Base-by-base conservation (phyloP, 2,797 vertebrate genomes). In the Macrochelys suwanniensis region DNA sequence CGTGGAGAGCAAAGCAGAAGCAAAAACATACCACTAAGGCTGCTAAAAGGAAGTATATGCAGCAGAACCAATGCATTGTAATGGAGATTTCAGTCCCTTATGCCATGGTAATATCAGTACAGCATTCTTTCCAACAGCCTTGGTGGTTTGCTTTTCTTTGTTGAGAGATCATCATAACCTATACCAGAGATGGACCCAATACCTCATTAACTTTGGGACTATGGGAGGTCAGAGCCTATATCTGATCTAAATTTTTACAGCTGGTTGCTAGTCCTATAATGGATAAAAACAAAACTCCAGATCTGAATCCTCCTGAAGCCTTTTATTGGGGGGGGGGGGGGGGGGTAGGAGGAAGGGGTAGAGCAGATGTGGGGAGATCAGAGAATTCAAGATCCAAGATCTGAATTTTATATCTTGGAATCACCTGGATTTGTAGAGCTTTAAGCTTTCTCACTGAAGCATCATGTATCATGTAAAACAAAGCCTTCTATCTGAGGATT, bases 1-100 rank as follows among this genome's bases (percentile, higher is more conserved):
- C 51, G n/a, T 37, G 77, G 71, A 88, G 87, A 95, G 88, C 87
- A 94, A 97, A 87, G 65, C 78, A 53, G 87, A 94, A 91, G 92
- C n/a, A 1, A 91, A 94, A 94, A 47, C 89, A 93, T 57, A 85
- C 0, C 6, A 87, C 3, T 0, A 78, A 88, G 74, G 37, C 56
- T 84, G 88, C 90, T 65, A 82, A 91, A 95, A 80, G 15, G 9
- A 94, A 92, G 57, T 21, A 88, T 42, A 33, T 74, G 80, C 54
- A 88, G 77, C 56, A 91, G 89, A 50, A 92, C 71, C 68, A 92
- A 87, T 92, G 47, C 82, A 59, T 0, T 92, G 61, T 47, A 84
- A 84, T 81, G 92, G 88, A 78, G 65, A 86, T 84, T 92, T 59
- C 68, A 53, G 83, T 49, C 37, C 53, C 49, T 77, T 80, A 17